Percentiles rank a stretch among this genome's conserved stretches.
Evolutionary conservation across 2,113 vertebrate species (phyloP).

Genomic region (Perognathus longimembris): DNA sequence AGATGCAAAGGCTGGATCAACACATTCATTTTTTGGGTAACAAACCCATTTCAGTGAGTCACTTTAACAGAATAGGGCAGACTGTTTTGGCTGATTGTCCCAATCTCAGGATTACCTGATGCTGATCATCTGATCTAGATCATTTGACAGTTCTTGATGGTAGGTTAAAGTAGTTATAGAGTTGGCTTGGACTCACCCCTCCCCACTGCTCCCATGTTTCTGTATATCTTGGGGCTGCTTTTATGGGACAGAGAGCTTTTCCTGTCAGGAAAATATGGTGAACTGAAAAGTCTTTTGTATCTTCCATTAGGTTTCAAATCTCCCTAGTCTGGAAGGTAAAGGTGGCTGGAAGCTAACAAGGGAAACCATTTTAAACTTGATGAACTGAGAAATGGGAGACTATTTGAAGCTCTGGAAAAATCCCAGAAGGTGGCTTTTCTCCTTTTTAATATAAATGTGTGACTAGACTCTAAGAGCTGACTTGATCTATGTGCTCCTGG

Average conservation of each 20-base stretch:
- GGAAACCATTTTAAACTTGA: conserved; percentile 80
- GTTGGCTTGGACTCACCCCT: not conserved
- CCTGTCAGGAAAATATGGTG: conserved; percentile 71
- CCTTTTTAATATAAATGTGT: conserved; percentile 50
- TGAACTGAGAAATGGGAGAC: conserved; percentile 78
- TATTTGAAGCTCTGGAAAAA: conserved; percentile 82
- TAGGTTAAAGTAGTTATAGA: not conserved
- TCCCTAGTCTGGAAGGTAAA: conserved; percentile 24
- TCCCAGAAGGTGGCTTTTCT: conserved; percentile 64
- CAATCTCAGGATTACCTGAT: not conserved
- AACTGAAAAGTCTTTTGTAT: conserved; percentile 76
- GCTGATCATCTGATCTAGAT: too few relatives aligned
- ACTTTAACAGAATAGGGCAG: not conserved
- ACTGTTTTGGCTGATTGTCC: not conserved
- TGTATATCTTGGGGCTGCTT: conserved; percentile 39
- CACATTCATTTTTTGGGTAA: not conserved
- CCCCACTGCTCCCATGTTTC: not conserved
- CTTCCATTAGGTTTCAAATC: conserved; percentile 56
- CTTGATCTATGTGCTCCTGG: conserved; percentile 39
- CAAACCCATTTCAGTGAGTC: rapidly evolving
- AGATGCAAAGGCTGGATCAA: not conserved
- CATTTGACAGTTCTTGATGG: not conserved
- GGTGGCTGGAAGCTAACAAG: conserved; percentile 63
- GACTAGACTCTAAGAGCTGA: conserved; percentile 7
- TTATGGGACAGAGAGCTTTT: conserved; percentile 71